Percentiles rank a stretch among this genome's conserved stretches.
Evolutionary conservation across 2,888 invertebrate genomes (phyloP).

Genomic region (Eurois occulta): DNA sequence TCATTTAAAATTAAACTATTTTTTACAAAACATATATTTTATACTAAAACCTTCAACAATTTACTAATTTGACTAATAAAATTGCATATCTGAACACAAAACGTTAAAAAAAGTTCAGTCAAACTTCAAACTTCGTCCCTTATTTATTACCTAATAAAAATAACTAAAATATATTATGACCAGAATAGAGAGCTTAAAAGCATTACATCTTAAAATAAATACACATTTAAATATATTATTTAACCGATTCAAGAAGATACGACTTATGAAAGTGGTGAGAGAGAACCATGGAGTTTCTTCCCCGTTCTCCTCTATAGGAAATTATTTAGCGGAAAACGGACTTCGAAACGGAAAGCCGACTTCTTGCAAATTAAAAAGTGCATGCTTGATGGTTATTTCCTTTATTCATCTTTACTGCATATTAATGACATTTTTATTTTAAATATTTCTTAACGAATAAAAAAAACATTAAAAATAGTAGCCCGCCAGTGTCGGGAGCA

Average conservation of each 20-base stretch:
- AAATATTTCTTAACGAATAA: too few species aligned
- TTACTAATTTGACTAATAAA: constrained; percentile 24
- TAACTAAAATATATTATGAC: constrained; percentile 56
- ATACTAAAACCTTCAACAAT: constrained; percentile 6
- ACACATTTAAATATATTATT: constrained; percentile 3
- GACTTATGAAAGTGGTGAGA: background rate
- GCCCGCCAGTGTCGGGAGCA: too few species aligned
- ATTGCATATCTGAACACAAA: constrained; percentile 37
- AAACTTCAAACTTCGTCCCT: constrained; percentile 20
- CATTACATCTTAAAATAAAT: constrained; percentile 18
- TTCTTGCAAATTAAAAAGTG: background rate
- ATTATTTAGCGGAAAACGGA: too few species aligned
- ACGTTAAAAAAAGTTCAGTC: constrained; percentile 47
- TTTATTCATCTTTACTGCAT: too few species aligned
- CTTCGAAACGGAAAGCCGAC: too few species aligned
- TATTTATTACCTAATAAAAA: constrained; percentile 25
- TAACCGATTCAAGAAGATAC: constrained; percentile 18
- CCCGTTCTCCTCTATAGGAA: background rate
- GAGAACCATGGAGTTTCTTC: background rate
- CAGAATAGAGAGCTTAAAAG: constrained; percentile 67
- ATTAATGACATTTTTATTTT: too few species aligned
- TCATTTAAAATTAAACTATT: constrained; percentile 4
- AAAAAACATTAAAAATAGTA: too few species aligned
- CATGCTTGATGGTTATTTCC: background rate
- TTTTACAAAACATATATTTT: constrained; percentile 23